Percentiles rank a stretch among this genome's conserved stretches.
phyloP scores from a whole-genome alignment of 2,113 vertebrate genomes.

The Psilopsiagon aymara region DNA sequence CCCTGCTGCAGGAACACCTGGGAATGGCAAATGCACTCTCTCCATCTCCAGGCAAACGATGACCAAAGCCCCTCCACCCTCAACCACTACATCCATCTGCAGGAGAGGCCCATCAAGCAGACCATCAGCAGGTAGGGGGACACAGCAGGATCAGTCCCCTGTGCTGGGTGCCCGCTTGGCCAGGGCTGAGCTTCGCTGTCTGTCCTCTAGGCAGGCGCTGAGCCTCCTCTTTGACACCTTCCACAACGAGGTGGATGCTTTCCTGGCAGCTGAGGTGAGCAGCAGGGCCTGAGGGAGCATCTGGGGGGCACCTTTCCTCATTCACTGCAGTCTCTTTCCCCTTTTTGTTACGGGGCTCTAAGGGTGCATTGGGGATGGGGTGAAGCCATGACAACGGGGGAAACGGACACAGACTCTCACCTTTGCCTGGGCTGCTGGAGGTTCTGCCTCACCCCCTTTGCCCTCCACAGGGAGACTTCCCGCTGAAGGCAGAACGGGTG shows the following conservation, averaged over 20 bases:
- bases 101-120: constrained; percentile 94
- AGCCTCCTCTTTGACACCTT: constrained; percentile 94
- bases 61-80: constrained; percentile 87
- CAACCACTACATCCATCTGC: constrained; percentile 92
- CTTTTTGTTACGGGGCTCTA: accelerated
- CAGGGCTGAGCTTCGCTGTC: background rate
- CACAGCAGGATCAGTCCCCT: accelerated
- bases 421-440: background rate
- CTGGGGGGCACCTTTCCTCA: background rate
- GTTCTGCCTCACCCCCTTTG: background rate
- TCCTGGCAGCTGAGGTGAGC: constrained; percentile 88
- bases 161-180: accelerated
- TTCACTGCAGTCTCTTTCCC: background rate
- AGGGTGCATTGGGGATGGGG: background rate
- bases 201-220: constrained; percentile 86
- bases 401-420: background rate
- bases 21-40: background rate
- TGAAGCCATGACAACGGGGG: background rate
- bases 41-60: constrained; percentile 82
- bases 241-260: constrained; percentile 91
- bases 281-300: too few species aligned
- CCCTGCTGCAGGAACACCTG: background rate
- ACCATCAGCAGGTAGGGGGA: constrained; percentile 89
- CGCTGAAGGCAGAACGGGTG: constrained; percentile 87
- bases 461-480: constrained; percentile 80